A percentile compares a stretch with the other conserved stretches of the same genome.
phyloP scores from a whole-genome alignment of 2,888 invertebrate genomes.

The Eucera pruinosa region DNA sequence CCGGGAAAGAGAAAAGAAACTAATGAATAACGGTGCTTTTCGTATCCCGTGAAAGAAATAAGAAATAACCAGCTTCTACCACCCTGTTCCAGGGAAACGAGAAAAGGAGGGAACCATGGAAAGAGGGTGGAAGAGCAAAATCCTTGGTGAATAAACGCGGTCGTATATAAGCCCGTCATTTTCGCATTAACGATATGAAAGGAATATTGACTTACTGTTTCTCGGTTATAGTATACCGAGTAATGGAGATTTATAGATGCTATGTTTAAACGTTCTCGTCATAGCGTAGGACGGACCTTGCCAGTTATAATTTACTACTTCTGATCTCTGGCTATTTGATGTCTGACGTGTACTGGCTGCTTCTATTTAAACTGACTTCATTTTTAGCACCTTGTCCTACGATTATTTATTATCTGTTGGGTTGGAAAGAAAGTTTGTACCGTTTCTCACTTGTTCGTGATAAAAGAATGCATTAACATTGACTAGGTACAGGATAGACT shows the following conservation, averaged over 20 bases:
- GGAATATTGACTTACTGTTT: slow-evolving; percentile 70
- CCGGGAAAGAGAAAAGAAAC: slow-evolving; percentile 20
- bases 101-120: background rate
- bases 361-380: too few species aligned
- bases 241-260: slow-evolving; percentile 69
- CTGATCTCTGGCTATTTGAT: too few species aligned
- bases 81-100: slow-evolving; percentile 4
- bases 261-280: slow-evolving; percentile 28
- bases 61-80: slow-evolving; percentile 59
- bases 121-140: slow-evolving; percentile 38
- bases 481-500: too few species aligned
- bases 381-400: too few species aligned
- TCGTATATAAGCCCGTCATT: slow-evolving; percentile 67
- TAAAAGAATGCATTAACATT: too few species aligned
- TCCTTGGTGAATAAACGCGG: slow-evolving; percentile 61
- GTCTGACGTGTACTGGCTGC: too few species aligned
- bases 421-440: too few species aligned
- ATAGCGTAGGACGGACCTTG: slow-evolving; percentile 19
- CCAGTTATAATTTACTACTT: background rate
- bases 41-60: slow-evolving; percentile 50
- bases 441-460: too few species aligned
- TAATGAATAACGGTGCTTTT: slow-evolving; percentile 64
- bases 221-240: slow-evolving; percentile 38
- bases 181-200: slow-evolving; percentile 69
- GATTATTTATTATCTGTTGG: too few species aligned